Conservation (phyloP, 2,113 vertebrate genomes). For the Cromileptes altivelis region DNA sequence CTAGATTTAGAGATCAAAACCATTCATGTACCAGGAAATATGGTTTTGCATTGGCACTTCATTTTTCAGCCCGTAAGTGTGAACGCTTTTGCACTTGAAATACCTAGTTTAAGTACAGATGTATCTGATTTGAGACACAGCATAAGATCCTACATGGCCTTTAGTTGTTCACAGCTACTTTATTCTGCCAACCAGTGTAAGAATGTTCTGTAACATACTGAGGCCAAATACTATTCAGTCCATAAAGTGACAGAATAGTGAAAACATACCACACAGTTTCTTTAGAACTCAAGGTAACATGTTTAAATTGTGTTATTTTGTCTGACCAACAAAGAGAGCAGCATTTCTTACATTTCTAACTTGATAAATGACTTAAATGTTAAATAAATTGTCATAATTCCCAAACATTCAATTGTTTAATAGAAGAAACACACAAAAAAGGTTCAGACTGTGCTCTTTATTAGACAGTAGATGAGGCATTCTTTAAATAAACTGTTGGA, state of each 20-base stretch:
- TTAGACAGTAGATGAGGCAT: neutral
- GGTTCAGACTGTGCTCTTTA: neutral
- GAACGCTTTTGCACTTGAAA: too few species aligned
- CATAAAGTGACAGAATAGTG: neutral
- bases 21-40: too few species aligned
- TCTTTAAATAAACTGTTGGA: neutral
- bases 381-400: neutral
- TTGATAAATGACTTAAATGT: neutral
- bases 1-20: too few species aligned
- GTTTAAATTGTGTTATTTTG: neutral
- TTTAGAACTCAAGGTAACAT: neutral
- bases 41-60: too few species aligned
- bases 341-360: neutral
- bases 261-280: neutral
- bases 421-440: neutral
- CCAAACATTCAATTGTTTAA: neutral
- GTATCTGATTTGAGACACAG: too few species aligned
- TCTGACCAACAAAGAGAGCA: neutral
- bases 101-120: too few species aligned
- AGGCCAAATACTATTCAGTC: neutral
- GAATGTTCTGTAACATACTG: neutral
- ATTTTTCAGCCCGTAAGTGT: too few species aligned
- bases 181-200: neutral
- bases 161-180: neutral
- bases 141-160: neutral